Evolutionary conservation across 1,140 invertebrate genomes (phyloP).

Genomic region (Microplitis mediator): DNA sequence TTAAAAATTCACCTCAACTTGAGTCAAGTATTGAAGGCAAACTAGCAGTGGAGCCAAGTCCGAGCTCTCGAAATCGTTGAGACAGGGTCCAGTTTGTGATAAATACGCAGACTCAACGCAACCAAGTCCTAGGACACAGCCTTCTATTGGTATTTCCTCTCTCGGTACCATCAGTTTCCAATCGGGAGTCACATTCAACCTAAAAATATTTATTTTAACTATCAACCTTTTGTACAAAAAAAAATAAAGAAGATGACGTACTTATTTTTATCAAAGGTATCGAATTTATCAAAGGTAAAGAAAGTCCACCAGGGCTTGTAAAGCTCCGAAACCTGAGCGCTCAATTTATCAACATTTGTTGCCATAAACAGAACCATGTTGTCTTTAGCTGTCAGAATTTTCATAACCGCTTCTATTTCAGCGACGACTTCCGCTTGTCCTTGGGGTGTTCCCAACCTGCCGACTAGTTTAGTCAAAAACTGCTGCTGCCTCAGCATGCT

Average conservation of each 20-base stretch:
- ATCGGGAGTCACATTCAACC: constrained; percentile 63
- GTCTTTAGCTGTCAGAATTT: constrained; percentile 64
- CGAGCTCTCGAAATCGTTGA: constrained; percentile 68
- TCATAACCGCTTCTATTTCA: constrained; percentile 69
- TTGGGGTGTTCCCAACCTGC: constrained; percentile 65
- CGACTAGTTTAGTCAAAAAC: constrained; percentile 73
- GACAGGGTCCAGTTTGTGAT: constrained; percentile 69
- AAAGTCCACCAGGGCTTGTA: constrained; percentile 64
- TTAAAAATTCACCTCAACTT: constrained; percentile 71
- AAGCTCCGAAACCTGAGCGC: constrained; percentile 56
- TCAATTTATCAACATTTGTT: constrained; percentile 70
- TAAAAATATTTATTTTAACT: constrained; percentile 40
- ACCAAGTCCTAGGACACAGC: constrained; percentile 79
- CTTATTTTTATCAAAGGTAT: constrained; percentile 48
- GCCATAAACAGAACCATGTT: constrained; percentile 76
- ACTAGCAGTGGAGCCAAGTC: constrained; percentile 78
- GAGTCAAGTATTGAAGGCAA: constrained; percentile 84
- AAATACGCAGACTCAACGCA: constrained; percentile 82
- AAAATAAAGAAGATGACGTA: constrained; percentile 28
- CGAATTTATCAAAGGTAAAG: constrained; percentile 21
- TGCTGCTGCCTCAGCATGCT: constrained; percentile 77
- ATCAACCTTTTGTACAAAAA: neutral
- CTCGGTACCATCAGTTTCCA: constrained; percentile 55
- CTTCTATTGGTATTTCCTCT: constrained; percentile 48
- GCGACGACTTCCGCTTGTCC: constrained; percentile 64